Conservation (phyloP, 2,113 vertebrate genomes). For the Oophaga pumilio region DNA sequence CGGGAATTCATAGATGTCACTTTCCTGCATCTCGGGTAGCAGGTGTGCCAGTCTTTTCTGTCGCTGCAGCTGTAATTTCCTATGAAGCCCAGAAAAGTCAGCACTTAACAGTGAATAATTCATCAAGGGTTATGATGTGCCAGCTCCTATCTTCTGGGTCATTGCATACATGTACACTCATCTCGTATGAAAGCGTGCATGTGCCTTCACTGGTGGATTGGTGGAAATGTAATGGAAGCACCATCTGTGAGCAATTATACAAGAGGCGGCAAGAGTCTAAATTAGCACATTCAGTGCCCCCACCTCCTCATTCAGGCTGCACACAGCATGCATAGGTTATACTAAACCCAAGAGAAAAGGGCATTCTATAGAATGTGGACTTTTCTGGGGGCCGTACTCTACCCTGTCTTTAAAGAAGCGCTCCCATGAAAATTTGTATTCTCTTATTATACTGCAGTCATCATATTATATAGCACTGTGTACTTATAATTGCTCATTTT, state of each 20-base stretch:
- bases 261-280: background rate
- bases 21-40: background rate
- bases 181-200: background rate
- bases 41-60: slow-evolving; percentile 21
- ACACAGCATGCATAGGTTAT: background rate
- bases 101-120: slow-evolving; percentile 35
- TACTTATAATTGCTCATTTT: too few species aligned
- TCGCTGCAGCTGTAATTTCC: background rate
- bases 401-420: too few species aligned
- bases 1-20: background rate
- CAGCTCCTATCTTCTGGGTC: slow-evolving; percentile 42
- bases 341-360: background rate
- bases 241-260: background rate
- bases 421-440: too few species aligned
- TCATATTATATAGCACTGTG: too few species aligned
- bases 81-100: background rate
- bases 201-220: background rate
- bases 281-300: background rate
- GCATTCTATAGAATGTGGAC: background rate
- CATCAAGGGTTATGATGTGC: slow-evolving; percentile 32
- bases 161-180: slow-evolving; percentile 5
- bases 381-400: too few species aligned
- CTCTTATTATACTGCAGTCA: too few species aligned
- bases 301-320: background rate
- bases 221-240: background rate